Evolutionary conservation across 2,888 invertebrate species (phyloP).

Genomic region (Ametastegia equiseti): DNA sequence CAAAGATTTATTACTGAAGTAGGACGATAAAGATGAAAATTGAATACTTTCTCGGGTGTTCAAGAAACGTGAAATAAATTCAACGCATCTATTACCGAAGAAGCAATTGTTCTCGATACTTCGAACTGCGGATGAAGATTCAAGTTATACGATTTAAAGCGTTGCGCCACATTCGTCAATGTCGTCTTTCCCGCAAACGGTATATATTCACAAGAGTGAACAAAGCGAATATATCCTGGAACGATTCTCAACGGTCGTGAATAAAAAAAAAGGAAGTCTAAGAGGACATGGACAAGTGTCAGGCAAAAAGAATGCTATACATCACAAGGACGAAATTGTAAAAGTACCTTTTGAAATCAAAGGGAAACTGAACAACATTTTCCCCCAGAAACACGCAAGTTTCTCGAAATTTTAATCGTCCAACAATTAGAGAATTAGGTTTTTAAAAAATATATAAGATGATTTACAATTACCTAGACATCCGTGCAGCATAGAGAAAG

Average conservation of each 20-base stretch:
- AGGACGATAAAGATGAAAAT: not conserved
- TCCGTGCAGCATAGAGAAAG: not conserved
- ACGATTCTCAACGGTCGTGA: not conserved
- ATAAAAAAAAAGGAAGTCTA: not conserved
- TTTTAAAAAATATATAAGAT: not conserved
- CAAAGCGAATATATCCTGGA: not conserved
- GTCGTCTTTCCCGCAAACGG: not conserved
- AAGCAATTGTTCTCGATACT: conserved; percentile 7
- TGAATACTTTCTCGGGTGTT: not conserved
- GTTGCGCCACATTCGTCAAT: conserved; percentile 20
- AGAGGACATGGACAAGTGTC: not conserved
- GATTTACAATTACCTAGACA: not conserved
- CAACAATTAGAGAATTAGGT: not conserved
- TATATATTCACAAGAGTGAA: not conserved
- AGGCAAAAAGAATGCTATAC: not conserved
- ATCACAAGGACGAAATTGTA: not conserved
- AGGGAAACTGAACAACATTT: not conserved
- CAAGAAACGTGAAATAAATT: conserved; percentile 13
- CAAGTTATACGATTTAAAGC: not conserved
- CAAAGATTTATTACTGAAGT: not conserved
- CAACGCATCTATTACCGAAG: not conserved
- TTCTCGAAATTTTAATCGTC: not conserved
- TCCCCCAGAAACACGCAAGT: not conserved
- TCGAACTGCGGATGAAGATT: conserved; percentile 7
- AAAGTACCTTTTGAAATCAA: conserved; percentile 6